Evolutionary conservation across 1,140 invertebrate genomes (phyloP), one percentile per base, ranked within the genome.

Genomic region (Radopholus similis): DNA sequence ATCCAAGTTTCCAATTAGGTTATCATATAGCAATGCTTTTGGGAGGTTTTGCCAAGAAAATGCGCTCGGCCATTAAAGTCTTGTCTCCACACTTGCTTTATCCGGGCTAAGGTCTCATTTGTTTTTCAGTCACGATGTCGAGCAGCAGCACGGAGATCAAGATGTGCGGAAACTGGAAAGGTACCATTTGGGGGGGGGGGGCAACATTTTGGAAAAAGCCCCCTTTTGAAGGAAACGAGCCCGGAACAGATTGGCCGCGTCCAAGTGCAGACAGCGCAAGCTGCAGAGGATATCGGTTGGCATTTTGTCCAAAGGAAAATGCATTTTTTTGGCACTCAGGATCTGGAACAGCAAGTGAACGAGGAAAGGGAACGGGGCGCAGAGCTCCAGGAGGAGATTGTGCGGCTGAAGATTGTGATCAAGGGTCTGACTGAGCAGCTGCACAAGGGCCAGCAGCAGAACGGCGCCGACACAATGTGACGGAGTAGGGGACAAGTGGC

Each of bases 221-320:
- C 4, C 21, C 2, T 59, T 59, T 59, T n/a, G 34, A 21, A 62
- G 58, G 38, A 62, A 62, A 62, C 38, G 58, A n/a, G 58, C 38
- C 23, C 28, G 58, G 18, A 62, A 62, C 30, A 35, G 58, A 8
- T 26, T 47, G 18, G 58, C 58, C n/a, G 58, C 58, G 28, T 62
- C 58, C 28, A 62, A 62, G 44, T 62, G 58, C 44, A 18, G 58
- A 21, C 58, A 62, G 44, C 42, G 58, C 13, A 62, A 62, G 28
- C 40, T 62, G 42, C 58, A 62, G n/a, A 62, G 58, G 47, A 62
- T 62, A 47, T n/a, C 26, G 8, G 40, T 62, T n/a, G n/a, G n/a
- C n/a, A n/a, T n/a, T n/a, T n/a, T n/a, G n/a, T n/a, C n/a, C n/a
- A n/a, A n/a, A n/a, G n/a, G n/a, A n/a, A n/a, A n/a, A n/a, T n/a